phyloP scores from a whole-genome alignment of 2,113 vertebrate species.

The Climacteris rufus region DNA sequence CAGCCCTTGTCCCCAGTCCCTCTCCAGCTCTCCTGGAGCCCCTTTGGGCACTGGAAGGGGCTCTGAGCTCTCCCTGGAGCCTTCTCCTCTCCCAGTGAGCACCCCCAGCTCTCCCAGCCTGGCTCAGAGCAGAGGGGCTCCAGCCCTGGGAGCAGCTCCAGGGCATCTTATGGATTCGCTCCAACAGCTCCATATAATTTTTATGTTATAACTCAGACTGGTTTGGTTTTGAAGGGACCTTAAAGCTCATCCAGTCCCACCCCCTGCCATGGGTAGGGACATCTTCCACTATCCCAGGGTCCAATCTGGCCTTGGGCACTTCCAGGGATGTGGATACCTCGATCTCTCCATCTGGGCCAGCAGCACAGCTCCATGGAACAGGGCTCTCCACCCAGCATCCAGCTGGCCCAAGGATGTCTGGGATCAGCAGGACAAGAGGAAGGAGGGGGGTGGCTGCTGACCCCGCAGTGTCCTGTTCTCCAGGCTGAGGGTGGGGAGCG shows the following conservation, averaged over 20 bases:
- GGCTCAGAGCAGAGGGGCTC: not conserved
- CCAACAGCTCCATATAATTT: not conserved
- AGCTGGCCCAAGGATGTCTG: not conserved
- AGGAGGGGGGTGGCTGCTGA: accelerated
- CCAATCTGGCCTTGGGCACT: not conserved
- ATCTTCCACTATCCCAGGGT: not conserved
- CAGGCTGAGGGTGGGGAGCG: accelerated
- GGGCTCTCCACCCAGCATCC: not conserved
- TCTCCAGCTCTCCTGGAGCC: no score
- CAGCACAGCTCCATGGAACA: not conserved
- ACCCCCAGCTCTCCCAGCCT: not conserved
- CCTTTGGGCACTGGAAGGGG: not conserved
- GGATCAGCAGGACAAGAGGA: not conserved
- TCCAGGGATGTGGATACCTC: not conserved
- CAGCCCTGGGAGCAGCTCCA: not conserved
- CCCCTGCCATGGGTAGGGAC: not conserved
- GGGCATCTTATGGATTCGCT: not conserved
- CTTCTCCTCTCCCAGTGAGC: not conserved
- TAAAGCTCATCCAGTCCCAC: not conserved
- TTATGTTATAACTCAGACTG: not conserved
- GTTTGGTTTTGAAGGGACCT: not conserved
- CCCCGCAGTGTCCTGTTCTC: not conserved
- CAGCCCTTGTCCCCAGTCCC: not conserved
- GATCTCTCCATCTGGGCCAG: not conserved
- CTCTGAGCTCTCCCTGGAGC: not conserved